Evolutionary conservation across 2,797 vertebrate genomes (phyloP), one percentile per base, ranked within the genome.

Genomic region (Danio tinwini): DNA sequence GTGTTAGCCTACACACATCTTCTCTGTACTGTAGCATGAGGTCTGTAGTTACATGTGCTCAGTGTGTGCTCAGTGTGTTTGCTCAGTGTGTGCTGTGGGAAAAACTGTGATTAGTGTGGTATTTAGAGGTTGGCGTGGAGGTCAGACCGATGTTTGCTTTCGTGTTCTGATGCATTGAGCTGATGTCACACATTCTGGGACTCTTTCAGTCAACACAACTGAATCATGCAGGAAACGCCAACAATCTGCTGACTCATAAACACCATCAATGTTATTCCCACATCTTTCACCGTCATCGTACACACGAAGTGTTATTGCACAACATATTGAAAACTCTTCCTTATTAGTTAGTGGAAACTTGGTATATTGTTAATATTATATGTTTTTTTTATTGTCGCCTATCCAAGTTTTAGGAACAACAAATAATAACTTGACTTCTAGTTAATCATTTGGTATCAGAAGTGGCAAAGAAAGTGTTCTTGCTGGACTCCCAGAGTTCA

Each of bases 141-240:
- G 82, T 83, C 82, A 81, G 11, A 50, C 61, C 45, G 11, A 65
- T 62, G 68, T 80, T 83, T 78, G 71, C 62, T 72, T 78, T 61
- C 59, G 76, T 67, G 64, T 74, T 62, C 37, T 61, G 61, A 76
- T 58, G 44, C 56, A 49, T 29, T 44, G 61, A 14, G 19, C 47
- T 65, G 68, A 72, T 76, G 81, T 79, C 64, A 79, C 63, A 70
- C 45, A 11, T 16, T 13, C 71, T 69, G 79, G 73, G 58, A 37
- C 19, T 79, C 19, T 76, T 73, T 37, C 77, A 74, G 74, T 65
- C 78, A 84, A 71, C 8, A 21, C 7, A 53, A 44, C 10, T 61
- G 52, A 52, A 74, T 17, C 73, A 49, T 21, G 82, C 72, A 62
- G 72, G 76, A 84, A 84, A 37, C 45, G n/a, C 40, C 44, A 75